These are phyloP conservation scores for Peucedramus taeniatus DNA, from an alignment of 2,113 vertebrate genomes.

Conservation along the genomic window DNA sequence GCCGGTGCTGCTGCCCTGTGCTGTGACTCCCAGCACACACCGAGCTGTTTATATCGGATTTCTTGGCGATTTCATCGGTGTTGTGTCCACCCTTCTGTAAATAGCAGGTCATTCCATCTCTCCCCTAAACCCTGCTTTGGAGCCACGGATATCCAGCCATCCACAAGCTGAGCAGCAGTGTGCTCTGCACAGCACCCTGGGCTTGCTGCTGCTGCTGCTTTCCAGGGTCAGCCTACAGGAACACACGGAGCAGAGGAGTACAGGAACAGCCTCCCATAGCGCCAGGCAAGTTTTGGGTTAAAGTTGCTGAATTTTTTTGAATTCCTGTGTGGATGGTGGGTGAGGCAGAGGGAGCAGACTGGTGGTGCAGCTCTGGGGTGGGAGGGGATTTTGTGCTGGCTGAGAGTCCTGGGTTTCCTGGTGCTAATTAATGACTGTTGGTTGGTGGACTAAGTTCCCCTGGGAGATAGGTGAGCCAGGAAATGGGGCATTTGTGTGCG, in stretches of 20 bases:
- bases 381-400: neutral
- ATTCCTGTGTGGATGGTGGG: neutral
- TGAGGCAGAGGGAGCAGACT: neutral
- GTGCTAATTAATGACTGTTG: neutral
- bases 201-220: neutral
- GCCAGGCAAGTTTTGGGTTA: neutral
- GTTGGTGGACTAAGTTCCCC: neutral
- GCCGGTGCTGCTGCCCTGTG: neutral
- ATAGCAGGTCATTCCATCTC: neutral
- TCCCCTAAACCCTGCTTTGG: neutral
- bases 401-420: neutral
- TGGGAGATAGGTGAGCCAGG: neutral
- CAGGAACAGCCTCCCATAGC: neutral
- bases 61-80: neutral
- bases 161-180: accelerated
- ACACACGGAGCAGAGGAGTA: accelerated
- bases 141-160: accelerated
- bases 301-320: neutral
- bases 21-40: neutral
- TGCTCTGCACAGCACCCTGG: accelerated
- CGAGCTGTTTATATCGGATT: neutral
- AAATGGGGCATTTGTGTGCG: neutral
- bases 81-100: neutral
- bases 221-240: neutral
- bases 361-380: neutral